phyloP scores from a whole-genome alignment of 2,113 vertebrate species.

The Raphicerus campestris region DNA sequence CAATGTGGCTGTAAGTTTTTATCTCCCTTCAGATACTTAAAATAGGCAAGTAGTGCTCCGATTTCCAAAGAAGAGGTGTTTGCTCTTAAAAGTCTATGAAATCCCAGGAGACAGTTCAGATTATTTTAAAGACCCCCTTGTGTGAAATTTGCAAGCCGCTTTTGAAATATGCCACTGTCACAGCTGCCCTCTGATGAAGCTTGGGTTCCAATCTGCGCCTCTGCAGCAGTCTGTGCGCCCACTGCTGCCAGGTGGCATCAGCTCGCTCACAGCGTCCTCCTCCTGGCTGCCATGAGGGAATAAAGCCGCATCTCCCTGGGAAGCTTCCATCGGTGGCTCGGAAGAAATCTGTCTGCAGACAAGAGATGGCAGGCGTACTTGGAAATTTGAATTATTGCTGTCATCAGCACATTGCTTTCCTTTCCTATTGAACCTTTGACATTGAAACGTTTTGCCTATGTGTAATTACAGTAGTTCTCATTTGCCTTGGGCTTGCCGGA shows the following conservation, averaged over 20 bases:
- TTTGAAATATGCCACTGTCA: conserved; percentile 6
- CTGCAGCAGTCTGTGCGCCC: neutral
- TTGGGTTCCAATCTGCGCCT: conserved; percentile 26
- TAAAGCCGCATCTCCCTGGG: conserved; percentile 41
- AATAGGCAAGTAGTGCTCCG: neutral
- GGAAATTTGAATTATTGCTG: conserved; percentile 19
- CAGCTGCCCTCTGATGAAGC: conserved; percentile 29
- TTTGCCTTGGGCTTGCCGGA: neutral
- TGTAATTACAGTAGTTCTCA: neutral
- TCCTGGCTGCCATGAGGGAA: conserved; percentile 50
- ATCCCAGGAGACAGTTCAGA: neutral
- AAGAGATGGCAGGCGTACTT: conserved; percentile 39
- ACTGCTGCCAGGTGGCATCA: conserved; percentile 54
- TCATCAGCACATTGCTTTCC: neutral
- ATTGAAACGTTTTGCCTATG: neutral
- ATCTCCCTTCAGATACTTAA: neutral
- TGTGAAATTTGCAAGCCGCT: conserved; percentile 7
- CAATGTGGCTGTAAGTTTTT: neutral
- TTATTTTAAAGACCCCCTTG: neutral
- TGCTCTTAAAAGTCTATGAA: neutral
- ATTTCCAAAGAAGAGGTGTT: neutral
- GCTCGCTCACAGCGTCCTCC: neutral
- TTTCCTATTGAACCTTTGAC: conserved; percentile 10
- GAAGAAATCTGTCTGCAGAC: conserved; percentile 58
- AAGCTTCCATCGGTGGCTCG: conserved; percentile 1